These are phyloP conservation scores for Lepus timidus DNA, from an alignment of 2,113 vertebrate species.

Conservation along the genomic window DNA sequence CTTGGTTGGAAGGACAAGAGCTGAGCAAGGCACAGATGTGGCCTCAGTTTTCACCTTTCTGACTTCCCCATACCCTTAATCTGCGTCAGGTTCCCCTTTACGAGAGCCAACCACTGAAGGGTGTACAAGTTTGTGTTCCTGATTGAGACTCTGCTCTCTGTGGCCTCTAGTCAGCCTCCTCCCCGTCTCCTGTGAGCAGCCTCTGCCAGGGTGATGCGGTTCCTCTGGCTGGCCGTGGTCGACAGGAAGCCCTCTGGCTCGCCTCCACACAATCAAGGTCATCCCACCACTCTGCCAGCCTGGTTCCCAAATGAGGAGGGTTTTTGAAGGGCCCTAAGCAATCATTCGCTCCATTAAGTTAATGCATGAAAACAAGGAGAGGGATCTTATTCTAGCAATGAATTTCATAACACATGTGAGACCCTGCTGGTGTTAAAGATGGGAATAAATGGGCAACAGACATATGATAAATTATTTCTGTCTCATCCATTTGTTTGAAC, in stretches of 20 bases:
- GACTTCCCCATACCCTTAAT: neutral
- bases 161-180: constrained; percentile 68
- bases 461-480: neutral
- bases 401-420: neutral
- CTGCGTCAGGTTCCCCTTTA: constrained; percentile 25
- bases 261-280: constrained; percentile 15
- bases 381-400: neutral
- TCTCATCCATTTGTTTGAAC: neutral
- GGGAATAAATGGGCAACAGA: neutral
- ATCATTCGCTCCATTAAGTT: neutral
- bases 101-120: constrained; percentile 78
- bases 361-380: neutral
- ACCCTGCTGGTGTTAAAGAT: neutral
- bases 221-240: constrained; percentile 57
- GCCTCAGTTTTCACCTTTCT: neutral
- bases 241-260: constrained; percentile 63
- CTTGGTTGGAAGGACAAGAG: neutral
- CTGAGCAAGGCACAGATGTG: neutral
- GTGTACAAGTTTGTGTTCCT: constrained; percentile 75
- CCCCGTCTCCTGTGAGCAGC: constrained; percentile 58
- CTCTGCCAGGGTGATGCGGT: constrained; percentile 62
- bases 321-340: neutral
- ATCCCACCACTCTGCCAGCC: neutral
- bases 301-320: neutral
- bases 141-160: constrained; percentile 69